Conservation (phyloP, 2,113 vertebrate genomes). For the Hypanus sabinus region DNA sequence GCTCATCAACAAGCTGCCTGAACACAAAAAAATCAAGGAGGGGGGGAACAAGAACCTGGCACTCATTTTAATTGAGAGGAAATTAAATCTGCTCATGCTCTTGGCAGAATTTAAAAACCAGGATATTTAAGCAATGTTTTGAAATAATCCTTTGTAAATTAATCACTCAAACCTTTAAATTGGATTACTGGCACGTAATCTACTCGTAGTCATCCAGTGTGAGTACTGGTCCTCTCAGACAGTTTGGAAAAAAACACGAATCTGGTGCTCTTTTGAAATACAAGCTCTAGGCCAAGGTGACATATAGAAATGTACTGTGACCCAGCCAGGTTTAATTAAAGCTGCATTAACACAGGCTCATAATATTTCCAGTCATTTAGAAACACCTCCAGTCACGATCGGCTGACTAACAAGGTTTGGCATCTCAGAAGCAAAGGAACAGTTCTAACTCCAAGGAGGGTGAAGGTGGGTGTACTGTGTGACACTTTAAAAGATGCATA, state of each 20-base stretch:
- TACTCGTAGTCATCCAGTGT: neutral
- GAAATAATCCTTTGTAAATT: neutral
- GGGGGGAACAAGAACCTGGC: too few species aligned
- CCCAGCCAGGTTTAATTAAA: constrained; percentile 8
- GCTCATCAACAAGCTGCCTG: neutral
- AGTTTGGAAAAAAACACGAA: neutral
- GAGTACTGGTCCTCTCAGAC: neutral
- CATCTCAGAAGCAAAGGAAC: neutral
- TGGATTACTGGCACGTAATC: neutral
- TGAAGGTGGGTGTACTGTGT: neutral
- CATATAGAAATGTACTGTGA: neutral
- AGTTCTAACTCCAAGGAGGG: neutral
- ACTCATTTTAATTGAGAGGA: neutral
- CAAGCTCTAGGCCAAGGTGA: neutral
- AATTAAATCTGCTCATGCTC: neutral
- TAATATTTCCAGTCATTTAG: neutral
- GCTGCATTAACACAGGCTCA: neutral
- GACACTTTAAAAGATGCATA: neutral
- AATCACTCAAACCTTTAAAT: neutral
- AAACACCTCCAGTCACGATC: neutral
- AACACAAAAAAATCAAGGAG: neutral
- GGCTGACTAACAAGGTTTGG: neutral
- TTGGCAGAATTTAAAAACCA: neutral
- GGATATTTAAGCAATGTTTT: neutral
- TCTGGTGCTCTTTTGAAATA: neutral